Evolutionary conservation across 2,888 invertebrate species (phyloP), one percentile per base, ranked within the genome.

Genomic region (Drosophila mulleri): DNA sequence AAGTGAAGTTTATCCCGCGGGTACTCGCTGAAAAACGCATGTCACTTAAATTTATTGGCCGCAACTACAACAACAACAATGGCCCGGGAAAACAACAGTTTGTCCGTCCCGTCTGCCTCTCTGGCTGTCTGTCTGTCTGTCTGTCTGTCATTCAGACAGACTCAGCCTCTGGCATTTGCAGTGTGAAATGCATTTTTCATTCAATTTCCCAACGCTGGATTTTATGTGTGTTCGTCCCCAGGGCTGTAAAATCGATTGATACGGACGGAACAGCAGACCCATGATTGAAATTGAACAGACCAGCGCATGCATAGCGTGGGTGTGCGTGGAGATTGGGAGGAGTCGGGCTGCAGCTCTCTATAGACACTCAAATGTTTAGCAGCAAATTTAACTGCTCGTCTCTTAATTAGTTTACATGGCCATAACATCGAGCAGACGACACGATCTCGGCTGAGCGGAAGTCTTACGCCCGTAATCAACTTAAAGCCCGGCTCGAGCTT

Each of bases 31-130:
- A 83, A 87, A 87, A 90, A 88, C 80, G 87, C 90, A 90, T 88
- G 87, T 87, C 87, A 87, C 89, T 90, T 83, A 75, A 87, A 87
- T 87, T 87, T 90, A 87, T 87, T 87, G 86, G 83, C 88, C 88
- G 73, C 89, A 76, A 72, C 81, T 76, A 72, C 72, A 64, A 53
- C 58, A 72, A 42, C 78, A 80, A 54, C 67, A 71, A 39, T 7
- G n/a, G 11, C 11, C 41, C 18, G 20, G 42, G 29, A 56, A 32
- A 57, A 37, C 52, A 71, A 29, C 45, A 54, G 45, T 20, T n/a
- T 23, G 58, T 53, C 53, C 18, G 42, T 12, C 45, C 64, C 14
- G 37, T 5, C 53, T 23, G 59, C 16, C 72, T 8, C 29, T 50
- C 37, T n/a, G 39, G 8, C 42, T 35, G 29, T 8, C 29, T 29